These are phyloP conservation scores for Drosophila obscura DNA, from an alignment of 1,140 invertebrate genomes.

Conservation along the genomic window DNA sequence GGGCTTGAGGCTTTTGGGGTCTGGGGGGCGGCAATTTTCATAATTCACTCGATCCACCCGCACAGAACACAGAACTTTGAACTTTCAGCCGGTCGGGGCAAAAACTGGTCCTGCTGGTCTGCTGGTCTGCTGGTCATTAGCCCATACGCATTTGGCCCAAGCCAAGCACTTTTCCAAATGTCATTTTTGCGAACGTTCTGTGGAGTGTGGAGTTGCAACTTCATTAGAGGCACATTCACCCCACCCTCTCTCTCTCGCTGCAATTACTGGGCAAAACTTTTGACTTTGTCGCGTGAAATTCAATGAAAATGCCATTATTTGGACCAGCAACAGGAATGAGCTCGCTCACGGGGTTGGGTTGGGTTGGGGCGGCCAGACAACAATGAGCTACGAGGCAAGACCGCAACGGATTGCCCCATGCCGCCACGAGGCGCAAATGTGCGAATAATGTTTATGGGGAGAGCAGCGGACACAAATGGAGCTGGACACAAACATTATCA, in stretches of 20 bases:
- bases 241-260: conserved; percentile 7
- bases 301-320: conserved; percentile 81
- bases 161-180: conserved; percentile 72
- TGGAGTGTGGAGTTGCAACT: conserved; percentile 60
- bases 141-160: conserved; percentile 65
- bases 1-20: not conserved
- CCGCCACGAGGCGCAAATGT: conserved; percentile 42
- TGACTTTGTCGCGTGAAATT: conserved; percentile 79
- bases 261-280: conserved; percentile 77
- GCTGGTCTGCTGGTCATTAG: conserved; percentile 60
- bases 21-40: conserved; percentile 61
- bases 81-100: conserved; percentile 46
- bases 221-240: conserved; percentile 51
- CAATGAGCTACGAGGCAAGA: conserved; percentile 64
- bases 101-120: conserved; percentile 10
- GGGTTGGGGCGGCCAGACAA: conserved; percentile 38
- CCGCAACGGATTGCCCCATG: conserved; percentile 10
- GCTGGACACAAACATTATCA: conserved; percentile 63
- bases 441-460: conserved; percentile 66
- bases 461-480: conserved; percentile 54
- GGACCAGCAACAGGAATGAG: conserved; percentile 33
- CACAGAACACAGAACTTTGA: conserved; percentile 75
- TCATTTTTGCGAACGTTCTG: conserved; percentile 68
- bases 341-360: not conserved
- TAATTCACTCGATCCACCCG: conserved; percentile 64